Conservation (phyloP, 2,797 vertebrate genomes). For the Enteromius trimaculatus region DNA sequence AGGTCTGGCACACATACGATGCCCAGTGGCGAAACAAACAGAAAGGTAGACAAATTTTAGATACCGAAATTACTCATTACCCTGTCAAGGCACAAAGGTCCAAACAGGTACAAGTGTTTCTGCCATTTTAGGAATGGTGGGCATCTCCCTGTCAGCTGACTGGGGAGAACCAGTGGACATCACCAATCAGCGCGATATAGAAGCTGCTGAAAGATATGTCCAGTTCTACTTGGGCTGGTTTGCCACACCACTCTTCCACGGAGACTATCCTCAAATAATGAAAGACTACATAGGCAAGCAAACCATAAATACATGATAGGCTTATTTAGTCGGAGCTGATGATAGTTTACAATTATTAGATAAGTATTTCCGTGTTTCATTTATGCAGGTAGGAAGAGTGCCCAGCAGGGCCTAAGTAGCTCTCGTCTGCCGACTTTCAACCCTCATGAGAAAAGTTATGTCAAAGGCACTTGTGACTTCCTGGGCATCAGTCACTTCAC, state of each 20-base stretch:
- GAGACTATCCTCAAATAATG: slow-evolving; percentile 93
- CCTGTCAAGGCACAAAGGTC: background rate
- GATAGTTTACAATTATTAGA: background rate
- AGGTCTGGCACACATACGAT: slow-evolving; percentile 89
- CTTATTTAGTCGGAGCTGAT: background rate
- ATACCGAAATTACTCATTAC: background rate
- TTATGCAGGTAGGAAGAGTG: slow-evolving; percentile 83
- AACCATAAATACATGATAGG: background rate
- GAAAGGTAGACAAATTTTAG: slow-evolving; percentile 76
- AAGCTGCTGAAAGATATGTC: slow-evolving; percentile 87
- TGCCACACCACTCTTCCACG: slow-evolving; percentile 86
- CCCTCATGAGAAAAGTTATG: slow-evolving; percentile 85
- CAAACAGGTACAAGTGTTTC: slow-evolving; percentile 29
- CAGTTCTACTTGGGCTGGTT: slow-evolving; percentile 94
- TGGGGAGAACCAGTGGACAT: slow-evolving; percentile 91
- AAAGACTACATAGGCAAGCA: slow-evolving; percentile 85
- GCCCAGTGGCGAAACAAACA: slow-evolving; percentile 83
- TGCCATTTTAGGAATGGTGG: slow-evolving; percentile 81
- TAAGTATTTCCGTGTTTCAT: background rate
- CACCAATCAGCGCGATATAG: slow-evolving; percentile 80
- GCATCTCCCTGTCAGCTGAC: slow-evolving; percentile 86
- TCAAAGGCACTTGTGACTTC: slow-evolving; percentile 90
- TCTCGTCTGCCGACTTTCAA: slow-evolving; percentile 87
- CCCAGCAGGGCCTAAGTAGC: slow-evolving; percentile 83
- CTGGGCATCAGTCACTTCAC: slow-evolving; percentile 90